Conservation (phyloP, 1,140 invertebrate genomes). For the Amphibalanus amphitrite region DNA sequence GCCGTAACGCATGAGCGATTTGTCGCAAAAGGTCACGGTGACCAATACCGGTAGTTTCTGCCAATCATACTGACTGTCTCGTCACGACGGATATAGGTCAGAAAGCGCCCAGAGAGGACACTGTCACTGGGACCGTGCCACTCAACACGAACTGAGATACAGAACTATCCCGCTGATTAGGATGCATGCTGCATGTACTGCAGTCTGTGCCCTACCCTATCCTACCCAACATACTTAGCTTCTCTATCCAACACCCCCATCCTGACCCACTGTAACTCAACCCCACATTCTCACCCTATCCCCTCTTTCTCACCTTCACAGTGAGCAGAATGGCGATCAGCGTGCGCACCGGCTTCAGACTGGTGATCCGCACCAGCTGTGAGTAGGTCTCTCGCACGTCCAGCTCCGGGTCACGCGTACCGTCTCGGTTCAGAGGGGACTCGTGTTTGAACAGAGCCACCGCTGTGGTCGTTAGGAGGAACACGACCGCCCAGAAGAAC, state of each 20-base stretch:
- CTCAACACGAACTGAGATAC: too few species aligned
- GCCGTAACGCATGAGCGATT: too few species aligned
- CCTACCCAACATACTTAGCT: not conserved
- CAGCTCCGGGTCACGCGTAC: not conserved
- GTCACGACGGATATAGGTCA: too few species aligned
- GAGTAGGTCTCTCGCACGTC: not conserved
- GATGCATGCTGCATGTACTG: not conserved
- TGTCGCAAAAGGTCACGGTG: too few species aligned
- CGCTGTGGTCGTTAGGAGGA: constrained; percentile 75
- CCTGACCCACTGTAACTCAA: constrained; percentile 22
- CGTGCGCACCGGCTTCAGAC: constrained; percentile 24
- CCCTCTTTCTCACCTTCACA: constrained; percentile 59
- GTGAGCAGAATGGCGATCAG: constrained; percentile 71
- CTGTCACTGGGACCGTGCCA: too few species aligned
- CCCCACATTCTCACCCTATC: too few species aligned
- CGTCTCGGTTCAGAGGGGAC: not conserved
- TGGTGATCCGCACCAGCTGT: not conserved
- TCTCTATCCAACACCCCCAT: not conserved
- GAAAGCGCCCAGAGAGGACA: too few species aligned
- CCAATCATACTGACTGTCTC: too few species aligned
- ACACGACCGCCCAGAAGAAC: constrained; percentile 86
- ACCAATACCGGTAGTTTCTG: too few species aligned
- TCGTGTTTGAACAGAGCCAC: constrained; percentile 65
- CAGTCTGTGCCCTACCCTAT: not conserved
- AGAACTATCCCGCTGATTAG: not conserved